Evolutionary conservation across 2,797 vertebrate species (phyloP), one percentile per base, ranked within the genome.

Genomic region (Sebastiscus albofasciatus): DNA sequence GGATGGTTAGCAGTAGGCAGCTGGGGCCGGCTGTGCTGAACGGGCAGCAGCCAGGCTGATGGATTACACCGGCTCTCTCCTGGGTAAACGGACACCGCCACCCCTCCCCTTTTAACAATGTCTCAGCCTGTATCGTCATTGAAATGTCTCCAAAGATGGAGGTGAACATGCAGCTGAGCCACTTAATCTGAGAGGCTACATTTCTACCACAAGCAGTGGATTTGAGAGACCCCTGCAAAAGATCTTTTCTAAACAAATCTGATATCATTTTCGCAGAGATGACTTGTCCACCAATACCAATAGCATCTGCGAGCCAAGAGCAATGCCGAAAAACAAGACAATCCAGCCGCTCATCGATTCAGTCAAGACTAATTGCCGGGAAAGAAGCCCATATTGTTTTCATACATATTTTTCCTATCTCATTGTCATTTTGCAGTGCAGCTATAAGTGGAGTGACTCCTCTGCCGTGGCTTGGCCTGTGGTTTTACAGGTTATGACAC

Each of bases 61-160:
- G 94, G 91, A 95, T 96, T 94, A 93, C 93, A 94, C 72, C 54
- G 20, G 84, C 93, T 84, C 92, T 93, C 94, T 94, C 89, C 91
- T 90, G 93, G 93, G 95, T 94, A 95, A 96, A 94, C 82, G 89
- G 91, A 95, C 91, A 94, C 93, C 87, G 4, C 83, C 86, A 83
- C 88, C 91, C 91, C 92, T 89, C 90, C 93, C 84, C 85, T 90
- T 81, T 82, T 85, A 93, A 90, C 93, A 94, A 91, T 77, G 90
- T 94, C 92, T 94, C 92, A 83, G 93, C 91, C 92, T 91, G 92
- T 92, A 94, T 90, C 93, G 93, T 93, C 94, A 94, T 94, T 95
- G 94, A 95, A 95, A 94, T 65, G 93, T 94, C 93, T 95, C 90
- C 90, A 91, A 94, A 93, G 94, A 95, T 94, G 93, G 89, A 93